A percentile compares a stretch with the other conserved stretches of the same genome.
Conservation (phyloP, 2,797 vertebrate genomes). For the Artibeus jamaicensis region DNA sequence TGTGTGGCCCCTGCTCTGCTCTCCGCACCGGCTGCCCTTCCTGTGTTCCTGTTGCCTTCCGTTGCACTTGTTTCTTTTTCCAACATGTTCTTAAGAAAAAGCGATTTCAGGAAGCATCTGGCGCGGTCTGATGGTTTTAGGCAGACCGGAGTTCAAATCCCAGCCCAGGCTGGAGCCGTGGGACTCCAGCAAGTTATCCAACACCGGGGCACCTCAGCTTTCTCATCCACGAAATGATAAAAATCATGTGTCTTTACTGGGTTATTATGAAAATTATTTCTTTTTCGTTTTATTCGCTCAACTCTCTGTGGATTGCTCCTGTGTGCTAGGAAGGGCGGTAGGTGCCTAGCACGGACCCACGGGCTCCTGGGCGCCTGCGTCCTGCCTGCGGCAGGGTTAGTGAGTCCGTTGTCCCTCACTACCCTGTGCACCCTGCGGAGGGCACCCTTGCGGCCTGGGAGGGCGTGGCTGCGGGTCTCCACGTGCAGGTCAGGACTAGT, state of each 20-base stretch:
- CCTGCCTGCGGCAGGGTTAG: rapidly evolving
- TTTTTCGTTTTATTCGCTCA: neutral
- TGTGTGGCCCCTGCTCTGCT: neutral
- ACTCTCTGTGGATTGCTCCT: neutral
- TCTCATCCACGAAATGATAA: neutral
- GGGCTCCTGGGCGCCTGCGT: rapidly evolving
- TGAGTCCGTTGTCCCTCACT: neutral
- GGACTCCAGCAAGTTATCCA: neutral
- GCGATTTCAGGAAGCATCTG: neutral
- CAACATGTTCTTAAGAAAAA: neutral
- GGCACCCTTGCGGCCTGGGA: no score
- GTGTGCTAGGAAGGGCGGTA: neutral
- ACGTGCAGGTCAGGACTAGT: neutral
- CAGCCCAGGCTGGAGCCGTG: neutral
- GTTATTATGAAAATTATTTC: neutral
- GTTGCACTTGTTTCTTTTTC: neutral
- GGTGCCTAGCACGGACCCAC: neutral
- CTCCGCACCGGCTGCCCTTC: neutral
- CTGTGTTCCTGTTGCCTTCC: neutral
- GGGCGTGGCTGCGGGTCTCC: neutral
- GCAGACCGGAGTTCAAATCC: neutral
- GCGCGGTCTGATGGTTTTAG: neutral
- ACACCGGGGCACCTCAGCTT: neutral
- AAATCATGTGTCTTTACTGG: neutral
- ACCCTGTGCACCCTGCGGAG: neutral